Evolutionary conservation across 2,113 vertebrate species (phyloP).

Genomic region (Himantopus leucocephalus): DNA sequence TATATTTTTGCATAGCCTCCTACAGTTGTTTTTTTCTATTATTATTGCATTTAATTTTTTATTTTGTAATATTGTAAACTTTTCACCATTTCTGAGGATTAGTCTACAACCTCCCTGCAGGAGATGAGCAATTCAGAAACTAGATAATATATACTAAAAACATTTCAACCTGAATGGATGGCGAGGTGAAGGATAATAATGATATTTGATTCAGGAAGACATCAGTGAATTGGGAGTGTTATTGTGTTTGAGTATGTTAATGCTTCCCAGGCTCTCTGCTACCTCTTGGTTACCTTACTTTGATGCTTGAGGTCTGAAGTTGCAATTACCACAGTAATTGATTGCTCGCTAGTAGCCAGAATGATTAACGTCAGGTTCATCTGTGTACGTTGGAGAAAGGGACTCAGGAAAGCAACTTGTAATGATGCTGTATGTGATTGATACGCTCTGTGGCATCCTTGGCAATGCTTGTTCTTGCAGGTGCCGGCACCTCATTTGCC

Average conservation of each 20-base stretch:
- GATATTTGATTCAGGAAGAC: not conserved
- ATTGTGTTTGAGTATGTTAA: constrained; percentile 13
- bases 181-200: not conserved
- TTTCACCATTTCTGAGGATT: not conserved
- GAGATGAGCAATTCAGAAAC: not conserved
- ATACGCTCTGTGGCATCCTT: not conserved
- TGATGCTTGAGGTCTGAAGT: constrained; percentile 20
- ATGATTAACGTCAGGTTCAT: constrained; percentile 25
- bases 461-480: not conserved
- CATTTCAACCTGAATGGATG: not conserved
- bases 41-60: not conserved
- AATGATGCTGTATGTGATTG: not conserved
- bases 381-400: not conserved
- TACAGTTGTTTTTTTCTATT: not conserved
- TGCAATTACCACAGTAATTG: constrained; percentile 15
- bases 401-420: not conserved
- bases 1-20: not conserved
- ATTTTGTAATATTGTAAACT: not conserved
- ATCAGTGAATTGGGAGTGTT: not conserved
- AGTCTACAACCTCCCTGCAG: not conserved
- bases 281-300: constrained; percentile 46
- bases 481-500: not conserved
- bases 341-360: constrained; percentile 4
- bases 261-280: not conserved
- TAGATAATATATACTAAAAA: not conserved